phyloP scores from a whole-genome alignment of 1,140 invertebrate genomes.

The Drosophila suzukii region DNA sequence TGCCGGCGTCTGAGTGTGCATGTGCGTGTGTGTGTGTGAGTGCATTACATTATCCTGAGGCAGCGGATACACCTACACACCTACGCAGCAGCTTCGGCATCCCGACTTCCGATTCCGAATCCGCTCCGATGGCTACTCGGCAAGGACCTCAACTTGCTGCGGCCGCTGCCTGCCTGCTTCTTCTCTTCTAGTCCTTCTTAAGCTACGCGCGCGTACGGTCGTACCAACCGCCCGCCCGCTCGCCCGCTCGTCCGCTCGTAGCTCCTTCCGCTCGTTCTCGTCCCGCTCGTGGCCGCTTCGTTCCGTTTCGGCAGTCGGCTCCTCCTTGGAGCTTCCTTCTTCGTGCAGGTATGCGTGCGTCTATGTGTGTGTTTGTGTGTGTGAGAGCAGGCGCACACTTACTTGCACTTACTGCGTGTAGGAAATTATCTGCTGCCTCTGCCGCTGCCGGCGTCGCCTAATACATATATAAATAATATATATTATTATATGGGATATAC shows the following conservation, averaged over 20 bases:
- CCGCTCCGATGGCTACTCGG: constrained; percentile 38
- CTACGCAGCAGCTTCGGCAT: constrained; percentile 58
- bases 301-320: constrained; percentile 56
- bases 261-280: constrained; percentile 24
- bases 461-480: constrained; percentile 84
- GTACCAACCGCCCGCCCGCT: constrained; percentile 32
- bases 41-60: constrained; percentile 77
- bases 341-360: constrained; percentile 59
- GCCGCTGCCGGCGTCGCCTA: constrained; percentile 63
- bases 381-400: constrained; percentile 78
- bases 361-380: constrained; percentile 37
- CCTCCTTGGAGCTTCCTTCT: constrained; percentile 63
- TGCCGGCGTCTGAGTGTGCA: constrained; percentile 22
- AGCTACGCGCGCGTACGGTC: constrained; percentile 80
- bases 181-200: constrained; percentile 84
- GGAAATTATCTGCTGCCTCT: constrained; percentile 79
- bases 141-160: constrained; percentile 62
- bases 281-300: constrained; percentile 34
- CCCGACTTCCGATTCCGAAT: constrained; percentile 37
- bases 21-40: constrained; percentile 45
- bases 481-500: constrained; percentile 80
- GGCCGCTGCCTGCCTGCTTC: constrained; percentile 73
- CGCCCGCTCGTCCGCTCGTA: constrained; percentile 17
- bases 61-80: constrained; percentile 49
- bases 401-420: constrained; percentile 81